A percentile compares a stretch with the other conserved stretches of the same genome.
Evolutionary conservation across 2,113 vertebrate genomes (phyloP).

Genomic region (Lepidothrix coronata): DNA sequence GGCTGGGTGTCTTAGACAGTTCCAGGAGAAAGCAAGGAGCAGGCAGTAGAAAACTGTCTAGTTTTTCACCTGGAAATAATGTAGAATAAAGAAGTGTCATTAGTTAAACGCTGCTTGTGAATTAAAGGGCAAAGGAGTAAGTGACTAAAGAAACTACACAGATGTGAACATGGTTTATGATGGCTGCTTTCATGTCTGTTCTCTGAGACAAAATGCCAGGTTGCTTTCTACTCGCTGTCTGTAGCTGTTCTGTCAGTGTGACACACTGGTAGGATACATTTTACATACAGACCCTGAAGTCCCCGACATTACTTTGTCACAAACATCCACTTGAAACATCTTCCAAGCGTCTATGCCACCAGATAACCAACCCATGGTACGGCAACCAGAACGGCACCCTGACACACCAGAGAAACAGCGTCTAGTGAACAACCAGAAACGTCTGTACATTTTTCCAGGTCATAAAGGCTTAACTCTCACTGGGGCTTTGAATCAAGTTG

Average conservation of each 20-base stretch:
- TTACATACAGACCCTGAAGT: accelerated
- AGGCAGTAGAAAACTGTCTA: neutral
- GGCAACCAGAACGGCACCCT: neutral
- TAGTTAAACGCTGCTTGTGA: neutral
- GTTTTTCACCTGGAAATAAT: neutral
- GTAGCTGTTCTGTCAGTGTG: neutral
- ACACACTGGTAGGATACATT: neutral
- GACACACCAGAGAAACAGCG: neutral
- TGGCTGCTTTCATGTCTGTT: neutral
- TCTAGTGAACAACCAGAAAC: neutral
- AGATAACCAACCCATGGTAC: accelerated
- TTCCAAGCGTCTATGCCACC: neutral
- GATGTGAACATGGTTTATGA: accelerated
- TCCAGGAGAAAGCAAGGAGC: neutral
- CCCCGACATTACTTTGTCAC: neutral
- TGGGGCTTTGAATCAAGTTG: neutral
- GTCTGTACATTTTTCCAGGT: neutral
- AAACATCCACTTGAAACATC: neutral
- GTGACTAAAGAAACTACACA: neutral
- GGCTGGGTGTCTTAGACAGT: neutral
- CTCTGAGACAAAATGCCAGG: neutral
- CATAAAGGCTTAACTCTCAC: neutral
- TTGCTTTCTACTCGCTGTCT: neutral
- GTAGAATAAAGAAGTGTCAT: neutral
- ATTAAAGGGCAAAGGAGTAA: neutral